Evolutionary conservation across 2,888 invertebrate species (phyloP).

Genomic region (Drosophila longiperda): DNA sequence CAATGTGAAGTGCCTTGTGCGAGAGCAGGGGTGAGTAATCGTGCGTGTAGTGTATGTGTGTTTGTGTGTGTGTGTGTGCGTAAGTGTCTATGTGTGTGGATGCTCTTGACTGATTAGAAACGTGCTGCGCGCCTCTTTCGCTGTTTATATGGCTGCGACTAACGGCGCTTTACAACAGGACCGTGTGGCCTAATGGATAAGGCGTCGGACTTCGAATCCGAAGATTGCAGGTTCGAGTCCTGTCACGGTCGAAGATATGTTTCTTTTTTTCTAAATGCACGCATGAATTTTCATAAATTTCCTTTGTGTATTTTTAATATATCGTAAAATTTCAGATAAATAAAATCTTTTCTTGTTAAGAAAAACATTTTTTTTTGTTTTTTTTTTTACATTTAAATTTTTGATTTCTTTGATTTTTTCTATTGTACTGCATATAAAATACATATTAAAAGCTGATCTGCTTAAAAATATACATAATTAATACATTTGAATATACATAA

Average conservation of each 20-base stretch:
- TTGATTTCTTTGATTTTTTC: background rate
- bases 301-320: background rate
- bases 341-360: no score
- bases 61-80: background rate
- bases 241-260: constrained; percentile 84
- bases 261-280: constrained; percentile 16
- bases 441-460: background rate
- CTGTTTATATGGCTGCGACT: constrained; percentile 50
- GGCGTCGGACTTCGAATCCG: constrained; percentile 86
- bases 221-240: constrained; percentile 86
- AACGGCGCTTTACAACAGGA: constrained; percentile 63
- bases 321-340: background rate
- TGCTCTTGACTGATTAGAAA: constrained; percentile 45
- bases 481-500: background rate
- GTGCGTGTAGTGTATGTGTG: background rate
- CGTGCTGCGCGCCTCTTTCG: constrained; percentile 46
- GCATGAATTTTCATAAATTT: background rate
- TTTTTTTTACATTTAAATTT: background rate
- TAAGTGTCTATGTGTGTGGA: constrained; percentile 26
- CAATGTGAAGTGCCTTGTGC: background rate
- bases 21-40: constrained; percentile 35
- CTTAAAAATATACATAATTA: background rate
- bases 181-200: constrained; percentile 86
- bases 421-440: background rate
- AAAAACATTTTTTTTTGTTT: background rate